phyloP scores from a whole-genome alignment of 2,113 vertebrate species.

The Anhinga anhinga region DNA sequence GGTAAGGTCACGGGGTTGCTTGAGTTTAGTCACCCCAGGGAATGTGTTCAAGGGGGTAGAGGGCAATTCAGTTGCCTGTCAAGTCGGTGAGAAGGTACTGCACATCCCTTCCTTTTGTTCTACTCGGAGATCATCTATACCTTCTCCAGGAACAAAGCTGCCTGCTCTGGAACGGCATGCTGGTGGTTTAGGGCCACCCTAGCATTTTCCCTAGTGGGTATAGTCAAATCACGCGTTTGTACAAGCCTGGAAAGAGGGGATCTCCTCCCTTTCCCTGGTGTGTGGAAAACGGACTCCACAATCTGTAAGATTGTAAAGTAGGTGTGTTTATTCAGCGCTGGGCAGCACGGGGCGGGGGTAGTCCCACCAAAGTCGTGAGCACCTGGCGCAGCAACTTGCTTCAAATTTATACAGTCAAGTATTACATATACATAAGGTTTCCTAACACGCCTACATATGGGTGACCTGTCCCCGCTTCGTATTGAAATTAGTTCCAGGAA shows the following conservation, averaged over 20 bases:
- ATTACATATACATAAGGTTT: no score
- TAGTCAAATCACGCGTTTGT: background rate
- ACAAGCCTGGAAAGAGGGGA: background rate
- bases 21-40: background rate
- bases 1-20: background rate
- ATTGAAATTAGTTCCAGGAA: no score
- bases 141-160: background rate
- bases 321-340: no score
- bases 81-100: background rate
- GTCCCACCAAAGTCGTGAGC: no score
- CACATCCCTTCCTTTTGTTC: background rate
- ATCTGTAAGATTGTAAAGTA: no score
- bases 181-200: background rate
- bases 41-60: background rate
- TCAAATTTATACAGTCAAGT: no score
- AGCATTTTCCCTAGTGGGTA: background rate
- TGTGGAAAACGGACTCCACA: no score
- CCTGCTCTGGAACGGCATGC: accelerated
- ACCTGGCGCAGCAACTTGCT: no score
- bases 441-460: no score
- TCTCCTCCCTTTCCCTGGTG: background rate
- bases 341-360: no score
- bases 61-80: background rate
- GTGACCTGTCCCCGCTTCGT: no score
- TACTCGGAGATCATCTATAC: background rate